Evolutionary conservation across 2,113 vertebrate genomes (phyloP).

Genomic region (Hydrolagus affinis): DNA sequence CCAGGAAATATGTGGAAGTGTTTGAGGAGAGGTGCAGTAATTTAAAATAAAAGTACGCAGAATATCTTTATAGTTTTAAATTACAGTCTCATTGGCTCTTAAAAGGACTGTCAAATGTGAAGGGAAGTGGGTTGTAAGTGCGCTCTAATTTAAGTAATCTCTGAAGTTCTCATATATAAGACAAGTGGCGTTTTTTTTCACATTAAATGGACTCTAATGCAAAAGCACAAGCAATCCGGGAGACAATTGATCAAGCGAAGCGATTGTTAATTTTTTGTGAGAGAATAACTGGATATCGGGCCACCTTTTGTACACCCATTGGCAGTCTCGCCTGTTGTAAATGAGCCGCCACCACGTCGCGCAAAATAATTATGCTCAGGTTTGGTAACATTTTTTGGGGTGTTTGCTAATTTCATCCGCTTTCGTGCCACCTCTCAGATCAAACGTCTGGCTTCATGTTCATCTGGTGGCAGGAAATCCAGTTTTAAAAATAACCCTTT

Average conservation of each 20-base stretch:
- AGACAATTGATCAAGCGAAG: conserved; percentile 2
- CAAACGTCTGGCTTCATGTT: conserved; percentile 2
- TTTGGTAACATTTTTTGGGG: neutral
- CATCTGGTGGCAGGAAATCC: neutral
- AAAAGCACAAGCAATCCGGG: neutral
- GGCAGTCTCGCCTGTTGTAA: neutral
- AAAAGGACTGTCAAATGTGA: conserved; percentile 31
- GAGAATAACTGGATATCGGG: neutral
- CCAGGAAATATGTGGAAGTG: conserved; percentile 15
- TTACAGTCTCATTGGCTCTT: conserved; percentile 29
- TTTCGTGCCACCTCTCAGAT: neutral
- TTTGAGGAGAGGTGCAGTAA: conserved; percentile 24
- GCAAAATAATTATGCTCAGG: neutral
- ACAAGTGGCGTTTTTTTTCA: conserved; percentile 24
- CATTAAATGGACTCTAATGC: conserved; percentile 14
- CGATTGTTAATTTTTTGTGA: neutral
- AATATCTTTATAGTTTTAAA: conserved; percentile 20
- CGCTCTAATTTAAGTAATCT: conserved; percentile 25
- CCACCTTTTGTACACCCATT: neutral
- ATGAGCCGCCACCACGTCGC: neutral
- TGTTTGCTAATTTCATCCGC: neutral
- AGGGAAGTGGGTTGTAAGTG: conserved; percentile 30
- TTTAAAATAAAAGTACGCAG: conserved; percentile 3
- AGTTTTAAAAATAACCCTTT: neutral
- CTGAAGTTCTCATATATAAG: conserved; percentile 19